Evolutionary conservation across 2,888 invertebrate genomes (phyloP).

Genomic region (Smittia sp.): DNA sequence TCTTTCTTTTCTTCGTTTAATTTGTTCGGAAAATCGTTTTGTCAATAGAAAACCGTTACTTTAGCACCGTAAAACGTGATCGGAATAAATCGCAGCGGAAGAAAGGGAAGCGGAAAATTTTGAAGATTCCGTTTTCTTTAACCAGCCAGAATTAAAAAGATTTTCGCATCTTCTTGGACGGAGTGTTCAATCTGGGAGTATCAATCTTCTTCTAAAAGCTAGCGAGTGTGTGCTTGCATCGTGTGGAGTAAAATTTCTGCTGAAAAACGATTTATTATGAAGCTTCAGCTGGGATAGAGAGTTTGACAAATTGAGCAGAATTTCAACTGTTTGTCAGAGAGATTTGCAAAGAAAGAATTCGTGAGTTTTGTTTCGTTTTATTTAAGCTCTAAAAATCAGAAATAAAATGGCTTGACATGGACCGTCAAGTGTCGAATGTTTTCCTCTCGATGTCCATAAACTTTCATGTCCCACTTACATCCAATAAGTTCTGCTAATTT

Average conservation of each 20-base stretch:
- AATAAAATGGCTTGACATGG: too few relatives aligned
- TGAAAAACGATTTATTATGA: slow-evolving; percentile 27
- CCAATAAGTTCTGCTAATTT: not conserved
- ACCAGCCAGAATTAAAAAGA: slow-evolving; percentile 37
- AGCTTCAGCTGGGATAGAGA: not conserved
- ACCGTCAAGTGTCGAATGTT: too few relatives aligned
- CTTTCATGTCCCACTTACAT: too few relatives aligned
- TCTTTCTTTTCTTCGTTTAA: slow-evolving; percentile 1
- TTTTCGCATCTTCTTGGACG: slow-evolving; percentile 22
- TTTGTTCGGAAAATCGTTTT: slow-evolving; percentile 26
- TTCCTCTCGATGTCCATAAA: too few relatives aligned
- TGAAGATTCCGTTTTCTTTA: slow-evolving; percentile 9
- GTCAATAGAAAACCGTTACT: slow-evolving; percentile 37
- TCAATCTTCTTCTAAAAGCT: slow-evolving; percentile 7
- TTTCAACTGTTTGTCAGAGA: too few relatives aligned
- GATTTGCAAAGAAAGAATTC: too few relatives aligned
- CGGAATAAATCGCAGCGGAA: slow-evolving; percentile 2
- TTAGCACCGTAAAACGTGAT: slow-evolving; percentile 19
- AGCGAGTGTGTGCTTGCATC: not conserved
- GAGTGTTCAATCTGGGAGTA: not conserved
- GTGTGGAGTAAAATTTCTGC: not conserved
- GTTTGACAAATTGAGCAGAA: slow-evolving; percentile 32
- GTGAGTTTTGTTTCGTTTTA: too few relatives aligned
- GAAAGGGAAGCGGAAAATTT: slow-evolving; percentile 20
- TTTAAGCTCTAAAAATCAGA: too few relatives aligned